Percentiles rank a stretch among this genome's conserved stretches.
Conservation (phyloP, 2,888 invertebrate species). For the Xanthia togata region DNA sequence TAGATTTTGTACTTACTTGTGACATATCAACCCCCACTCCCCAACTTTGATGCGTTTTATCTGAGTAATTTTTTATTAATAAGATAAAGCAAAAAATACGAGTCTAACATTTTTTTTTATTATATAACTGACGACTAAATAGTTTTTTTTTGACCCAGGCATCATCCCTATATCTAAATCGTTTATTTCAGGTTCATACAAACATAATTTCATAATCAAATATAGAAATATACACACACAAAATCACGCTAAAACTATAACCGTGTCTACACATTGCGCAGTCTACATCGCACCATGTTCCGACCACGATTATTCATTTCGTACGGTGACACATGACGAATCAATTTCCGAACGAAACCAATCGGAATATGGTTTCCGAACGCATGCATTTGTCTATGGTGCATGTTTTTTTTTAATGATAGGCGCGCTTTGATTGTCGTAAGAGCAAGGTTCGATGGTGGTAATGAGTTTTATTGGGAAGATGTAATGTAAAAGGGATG, state of each 20-base stretch:
- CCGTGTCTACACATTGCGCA: constrained; percentile 69
- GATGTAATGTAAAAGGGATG: neutral
- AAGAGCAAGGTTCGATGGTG: constrained; percentile 31
- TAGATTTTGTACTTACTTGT: too few species aligned
- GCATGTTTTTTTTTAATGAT: constrained; percentile 60
- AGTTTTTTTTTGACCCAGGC: too few species aligned
- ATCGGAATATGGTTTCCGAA: constrained; percentile 71
- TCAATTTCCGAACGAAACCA: constrained; percentile 84
- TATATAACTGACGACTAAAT: too few species aligned
- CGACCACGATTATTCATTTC: constrained; percentile 87
- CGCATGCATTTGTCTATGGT: constrained; percentile 69
- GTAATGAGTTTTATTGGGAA: constrained; percentile 55
- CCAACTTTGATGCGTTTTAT: too few species aligned
- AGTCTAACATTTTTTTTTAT: too few species aligned
- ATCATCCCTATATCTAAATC: too few species aligned
- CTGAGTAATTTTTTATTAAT: too few species aligned
- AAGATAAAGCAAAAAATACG: too few species aligned
- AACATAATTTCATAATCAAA: neutral
- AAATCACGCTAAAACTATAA: constrained; percentile 7
- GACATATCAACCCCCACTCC: too few species aligned
- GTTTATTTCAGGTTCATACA: neutral
- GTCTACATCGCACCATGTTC: constrained; percentile 69
- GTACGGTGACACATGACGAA: constrained; percentile 89
- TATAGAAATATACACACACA: neutral
- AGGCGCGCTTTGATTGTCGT: constrained; percentile 62